These are phyloP conservation scores for Caloenas nicobarica DNA, from an alignment of 2,113 vertebrate genomes.

Conservation along the genomic window DNA sequence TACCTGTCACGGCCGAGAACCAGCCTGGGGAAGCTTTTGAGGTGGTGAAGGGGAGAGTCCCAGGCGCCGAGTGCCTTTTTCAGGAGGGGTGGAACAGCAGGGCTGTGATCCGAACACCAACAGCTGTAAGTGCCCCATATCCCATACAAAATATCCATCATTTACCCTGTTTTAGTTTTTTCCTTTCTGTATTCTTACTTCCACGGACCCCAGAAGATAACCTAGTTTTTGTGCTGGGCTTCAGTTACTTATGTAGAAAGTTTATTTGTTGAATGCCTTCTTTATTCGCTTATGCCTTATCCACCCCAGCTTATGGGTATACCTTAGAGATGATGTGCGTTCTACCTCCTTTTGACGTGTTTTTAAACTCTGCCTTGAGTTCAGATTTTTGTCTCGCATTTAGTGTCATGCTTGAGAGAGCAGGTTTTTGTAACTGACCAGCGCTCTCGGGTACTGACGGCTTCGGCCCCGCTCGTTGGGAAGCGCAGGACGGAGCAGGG, in stretches of 20 bases:
- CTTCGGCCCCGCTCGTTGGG: accelerated
- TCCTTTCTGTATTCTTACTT: background rate
- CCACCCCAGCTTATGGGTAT: background rate
- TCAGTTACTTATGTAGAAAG: background rate
- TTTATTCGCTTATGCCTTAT: background rate
- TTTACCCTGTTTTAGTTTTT: background rate
- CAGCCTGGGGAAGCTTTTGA: background rate
- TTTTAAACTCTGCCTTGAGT: conserved; percentile 11
- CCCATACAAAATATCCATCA: accelerated
- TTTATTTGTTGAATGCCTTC: background rate
- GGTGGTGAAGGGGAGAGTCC: background rate
- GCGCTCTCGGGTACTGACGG: accelerated
- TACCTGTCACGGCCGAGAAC: background rate
- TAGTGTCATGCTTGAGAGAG: background rate
- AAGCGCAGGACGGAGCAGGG: background rate
- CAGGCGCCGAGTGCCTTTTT: background rate
- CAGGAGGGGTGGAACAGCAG: background rate
- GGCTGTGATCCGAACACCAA: background rate
- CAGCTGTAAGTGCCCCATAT: background rate
- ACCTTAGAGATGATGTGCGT: background rate
- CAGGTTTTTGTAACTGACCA: background rate
- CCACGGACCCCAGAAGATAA: background rate
- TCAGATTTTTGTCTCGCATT: background rate
- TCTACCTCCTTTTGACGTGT: background rate
- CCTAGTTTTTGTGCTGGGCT: background rate